Evolutionary conservation across 2,113 vertebrate genomes (phyloP), one percentile per base, ranked within the genome.

Genomic region (Sialia sialis): DNA sequence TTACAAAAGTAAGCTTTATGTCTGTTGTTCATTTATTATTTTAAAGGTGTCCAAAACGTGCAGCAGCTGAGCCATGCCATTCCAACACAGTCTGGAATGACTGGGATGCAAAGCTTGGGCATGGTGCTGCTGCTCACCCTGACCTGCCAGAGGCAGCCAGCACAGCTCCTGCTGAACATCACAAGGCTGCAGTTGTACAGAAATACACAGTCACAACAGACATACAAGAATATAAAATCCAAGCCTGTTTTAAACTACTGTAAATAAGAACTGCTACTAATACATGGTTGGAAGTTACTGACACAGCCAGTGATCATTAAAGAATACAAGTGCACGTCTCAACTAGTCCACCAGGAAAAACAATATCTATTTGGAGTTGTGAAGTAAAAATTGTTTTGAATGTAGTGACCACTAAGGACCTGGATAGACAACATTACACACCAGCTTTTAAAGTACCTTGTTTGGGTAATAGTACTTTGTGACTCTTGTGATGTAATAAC

Each of bases 81-180:
- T 81, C 55, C 26, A 41, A 12, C 11, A 23, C 3, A 39, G 29
- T 16, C 10, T 66, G 46, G 43, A 62, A 22, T 0, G 0, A 32
- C 34, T 66, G 10, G 0, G 43, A 6, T 63, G 69, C 27, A 10
- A 20, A 27, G 68, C 22, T 49, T 48, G 20, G 41, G 58, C 23
- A 19, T 41, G 5, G 1, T 11, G 26, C 34, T 74, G 84, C 59
- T 69, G 36, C 69, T 84, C 18, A 27, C 26, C 22, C 26, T 38
- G 46, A 16, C 10, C 49, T 64, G 68, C n/a, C 73, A 41, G 67
- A 27, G 60, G 60, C 64, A 70, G 46, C 30, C 56, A 36, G 72
- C 48, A 29, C 4, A 10, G 73, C 64, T 72, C 32, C 64, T 79
- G 2, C 3, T 68, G 86, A 82, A 46, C 44, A 8, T 15, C 0